These are phyloP conservation scores for Eriosoma lanigerum DNA, from an alignment of 1,140 invertebrate species.

Conservation along the genomic window DNA sequence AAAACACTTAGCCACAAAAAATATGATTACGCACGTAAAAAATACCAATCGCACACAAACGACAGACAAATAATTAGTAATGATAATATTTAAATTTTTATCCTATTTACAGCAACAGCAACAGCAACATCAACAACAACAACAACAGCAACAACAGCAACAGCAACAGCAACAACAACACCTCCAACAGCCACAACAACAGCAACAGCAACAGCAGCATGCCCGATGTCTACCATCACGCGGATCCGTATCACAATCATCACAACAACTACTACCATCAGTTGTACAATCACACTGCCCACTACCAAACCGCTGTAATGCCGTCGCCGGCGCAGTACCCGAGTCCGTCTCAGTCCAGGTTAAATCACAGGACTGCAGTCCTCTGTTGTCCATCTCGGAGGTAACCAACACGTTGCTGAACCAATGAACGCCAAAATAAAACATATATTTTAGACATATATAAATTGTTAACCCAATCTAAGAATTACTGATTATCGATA, in stretches of 20 bases:
- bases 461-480: too few relatives aligned
- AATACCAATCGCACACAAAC: too few relatives aligned
- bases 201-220: slow-evolving; percentile 51
- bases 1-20: too few relatives aligned
- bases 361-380: slow-evolving; percentile 71
- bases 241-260: slow-evolving; percentile 33
- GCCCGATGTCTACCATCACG: slow-evolving; percentile 33
- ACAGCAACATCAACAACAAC: neutral
- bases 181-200: slow-evolving; percentile 13
- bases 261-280: slow-evolving; percentile 40
- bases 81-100: neutral
- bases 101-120: slow-evolving; percentile 11
- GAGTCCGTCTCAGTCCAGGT: slow-evolving; percentile 62
- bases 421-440: slow-evolving; percentile 59
- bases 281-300: slow-evolving; percentile 50
- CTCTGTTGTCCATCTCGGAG: slow-evolving; percentile 80
- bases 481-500: too few relatives aligned
- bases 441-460: too few relatives aligned
- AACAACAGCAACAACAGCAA: neutral
- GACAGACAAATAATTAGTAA: too few relatives aligned
- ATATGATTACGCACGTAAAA: too few relatives aligned
- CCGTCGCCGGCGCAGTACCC: slow-evolving; percentile 57
- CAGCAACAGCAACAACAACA: slow-evolving; percentile 36
- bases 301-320: slow-evolving; percentile 48
- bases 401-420: slow-evolving; percentile 77